Base-by-base conservation (phyloP, 1,140 invertebrate genomes). In the Drosophila persimilis region DNA sequence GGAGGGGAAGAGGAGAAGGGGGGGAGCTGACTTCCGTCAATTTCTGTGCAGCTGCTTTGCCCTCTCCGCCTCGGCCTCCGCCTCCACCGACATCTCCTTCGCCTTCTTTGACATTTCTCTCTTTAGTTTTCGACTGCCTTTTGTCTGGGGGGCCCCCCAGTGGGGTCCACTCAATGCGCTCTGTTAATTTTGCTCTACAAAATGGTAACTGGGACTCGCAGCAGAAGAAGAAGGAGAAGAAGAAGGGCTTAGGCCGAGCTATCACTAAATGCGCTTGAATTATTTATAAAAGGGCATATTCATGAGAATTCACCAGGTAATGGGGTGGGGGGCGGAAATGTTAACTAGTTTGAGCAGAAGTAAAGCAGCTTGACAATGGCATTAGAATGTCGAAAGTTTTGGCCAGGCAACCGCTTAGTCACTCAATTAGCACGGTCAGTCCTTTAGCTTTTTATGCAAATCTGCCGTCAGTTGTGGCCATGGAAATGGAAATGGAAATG, bases 201-300 rank as follows among this genome's bases (percentile, higher is more conserved):
- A 84, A 78, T 64, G 62, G 35, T 47, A 70, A 59, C 48, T 45
- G 60, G 59, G 35, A 70, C 69, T 61, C 39, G 35, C 11, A 45
- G 69, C 11, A 45, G 69, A 7, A 39, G 11, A 29, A 71, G n/a
- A 5, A 45, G 69, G 6, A 39, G 11, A 29, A 71, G n/a, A 5
- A 26, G 24, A 29, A 71, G 54, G 73, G 70, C 81, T 86, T 81
- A 81, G 69, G 78, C 63, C 73, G 61, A 55, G 64, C 74, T 88
- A 85, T 85, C 73, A 75, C 62, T 61, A 66, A 75, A 81, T 88
- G 65, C 81, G 81, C 81, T 85, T 85, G 81, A 85, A 85, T 85
- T 86, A 85, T 85, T 85, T 85, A 85, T 75, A 85, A 85, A 85
- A 86, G 83, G 83, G 69, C 81, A 85, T 85, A 85, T 85, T 85